A percentile compares a stretch with the other conserved stretches of the same genome.
These are phyloP conservation scores for Leuciscus idus DNA, from an alignment of 2,113 vertebrate species.

Conservation along the genomic window DNA sequence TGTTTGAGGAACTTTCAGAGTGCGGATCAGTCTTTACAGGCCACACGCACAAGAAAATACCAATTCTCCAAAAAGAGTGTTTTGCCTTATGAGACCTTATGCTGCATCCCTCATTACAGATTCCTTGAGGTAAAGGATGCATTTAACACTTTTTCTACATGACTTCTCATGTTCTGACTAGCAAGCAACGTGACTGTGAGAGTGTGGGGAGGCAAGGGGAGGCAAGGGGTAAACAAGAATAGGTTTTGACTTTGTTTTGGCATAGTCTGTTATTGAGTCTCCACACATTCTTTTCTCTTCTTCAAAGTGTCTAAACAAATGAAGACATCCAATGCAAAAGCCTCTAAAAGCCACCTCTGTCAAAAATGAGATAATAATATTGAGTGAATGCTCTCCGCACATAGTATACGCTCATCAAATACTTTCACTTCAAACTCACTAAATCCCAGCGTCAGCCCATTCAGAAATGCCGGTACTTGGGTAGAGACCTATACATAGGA, in stretches of 20 bases:
- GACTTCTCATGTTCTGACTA: constrained; percentile 63
- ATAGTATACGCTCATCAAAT: too few species aligned
- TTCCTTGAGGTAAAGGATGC: constrained; percentile 46
- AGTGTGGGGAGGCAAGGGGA: too few species aligned
- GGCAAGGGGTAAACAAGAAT: constrained; percentile 3
- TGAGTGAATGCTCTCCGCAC: too few species aligned
- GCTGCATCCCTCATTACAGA: neutral
- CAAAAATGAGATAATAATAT: too few species aligned
- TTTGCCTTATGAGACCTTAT: constrained; percentile 42
- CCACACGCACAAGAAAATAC: constrained; percentile 46
- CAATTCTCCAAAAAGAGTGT: constrained; percentile 29
- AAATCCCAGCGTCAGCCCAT: too few species aligned
- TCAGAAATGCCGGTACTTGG: too few species aligned
- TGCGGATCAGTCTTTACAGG: constrained; percentile 29
- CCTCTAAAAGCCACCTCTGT: too few species aligned
- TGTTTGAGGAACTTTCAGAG: constrained; percentile 40
- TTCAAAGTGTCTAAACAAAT: constrained; percentile 30
- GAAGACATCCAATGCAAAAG: too few species aligned
- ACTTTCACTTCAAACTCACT: too few species aligned
- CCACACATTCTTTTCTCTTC: neutral
- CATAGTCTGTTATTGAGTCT: constrained; percentile 46
- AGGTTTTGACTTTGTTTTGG: constrained; percentile 29
- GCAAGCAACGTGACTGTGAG: constrained; percentile 46
- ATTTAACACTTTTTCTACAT: constrained; percentile 47
- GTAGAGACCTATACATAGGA: too few species aligned